Base-by-base conservation (phyloP, 2,113 vertebrate genomes). In the Hippocampus mohnikei region DNA sequence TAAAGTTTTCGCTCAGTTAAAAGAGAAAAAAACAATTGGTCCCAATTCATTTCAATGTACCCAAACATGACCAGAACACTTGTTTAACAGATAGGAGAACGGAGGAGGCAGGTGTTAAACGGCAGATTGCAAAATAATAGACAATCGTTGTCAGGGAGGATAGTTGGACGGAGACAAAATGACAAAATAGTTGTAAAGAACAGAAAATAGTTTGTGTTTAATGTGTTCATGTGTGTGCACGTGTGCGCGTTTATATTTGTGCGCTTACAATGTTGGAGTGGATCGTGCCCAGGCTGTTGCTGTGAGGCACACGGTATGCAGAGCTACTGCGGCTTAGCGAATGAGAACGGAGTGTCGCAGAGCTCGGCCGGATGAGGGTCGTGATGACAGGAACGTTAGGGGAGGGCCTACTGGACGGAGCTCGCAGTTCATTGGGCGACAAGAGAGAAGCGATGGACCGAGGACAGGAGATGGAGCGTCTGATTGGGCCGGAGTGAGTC, bases 381-480 rank as follows among this genome's bases (percentile, higher is more conserved):
- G 93, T 94, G 85, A 80, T 93, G 90, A 84, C 85, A 77, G 83
- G 94, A 90, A 88, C 93, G 71, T 76, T 71, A 20, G 92, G 29
- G 8, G 92, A 52, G 12, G 93, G 85, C 74, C 94, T 94, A 72
- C 91, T 92, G 66, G 94, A 91, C 40, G 89, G 59, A 0, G 92
- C 86, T 33, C 94, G 93, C 4, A 74, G 87, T 69, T 98, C 96
- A 27, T 66, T 91, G 70, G 93, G 92, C 1, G 94, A 91, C 37
- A 90, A 90, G 37, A 97, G 86, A 25, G 94, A 78, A 21, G 96
- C 93, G 66, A 99, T 97, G 69, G 96, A 98, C 48, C 97, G 95
- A 9, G 97, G 97, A 81, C 96, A 99, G 74, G 96, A 98, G 79
- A 98, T 93, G 37, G 97, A 98, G 75, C 96, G 95, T 55, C 95